Base-by-base conservation (phyloP, 2,888 invertebrate genomes). In the Epiperipatus broadwayi region DNA sequence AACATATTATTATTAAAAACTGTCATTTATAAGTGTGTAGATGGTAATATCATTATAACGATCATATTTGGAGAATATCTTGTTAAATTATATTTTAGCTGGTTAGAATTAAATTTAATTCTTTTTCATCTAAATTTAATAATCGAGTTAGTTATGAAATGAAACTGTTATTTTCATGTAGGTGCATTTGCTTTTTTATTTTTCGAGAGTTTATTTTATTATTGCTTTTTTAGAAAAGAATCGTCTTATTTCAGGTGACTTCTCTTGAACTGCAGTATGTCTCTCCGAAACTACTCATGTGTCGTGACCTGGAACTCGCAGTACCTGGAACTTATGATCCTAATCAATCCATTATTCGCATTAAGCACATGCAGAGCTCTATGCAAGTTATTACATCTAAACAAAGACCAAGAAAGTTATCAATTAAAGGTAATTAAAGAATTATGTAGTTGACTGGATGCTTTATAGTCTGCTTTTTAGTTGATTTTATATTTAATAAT, bases 241-340 rank as follows among this genome's bases (percentile, higher is more conserved):
- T 34, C 33, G 14, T 25, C n/a, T 2, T 20, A 14, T 41, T 31
- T 35, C 81, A 83, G 56, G 62, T 87, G 28, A 85, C 85, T 4
- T 80, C 80, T 2, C 64, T 89, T 30, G 87, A 87, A 60, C 64
- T 89, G 50, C 89, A 93, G 54, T 93, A 93, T 59, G 93, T 97
- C 5, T 87, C 89, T 41, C 91, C 91, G 10, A 80, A 85, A 48
- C 64, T 95, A 48, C 66, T 87, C 41, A 69, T 72, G 44, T 89
- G 89, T 59, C 72, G 81, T 45, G 85, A 95, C 61, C 65, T 97
- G 48, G 85, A 97, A 60, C 65, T 99, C 32, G 91, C 93, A 0
- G 93, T 99, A 10, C 97, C 97, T 0, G 97, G 97, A 22, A 89
- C 89, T 21, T 99, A 99, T 56, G 78, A 79, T 53, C 95, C 97